Conservation (phyloP, 2,797 vertebrate genomes). For the Gila robusta region DNA sequence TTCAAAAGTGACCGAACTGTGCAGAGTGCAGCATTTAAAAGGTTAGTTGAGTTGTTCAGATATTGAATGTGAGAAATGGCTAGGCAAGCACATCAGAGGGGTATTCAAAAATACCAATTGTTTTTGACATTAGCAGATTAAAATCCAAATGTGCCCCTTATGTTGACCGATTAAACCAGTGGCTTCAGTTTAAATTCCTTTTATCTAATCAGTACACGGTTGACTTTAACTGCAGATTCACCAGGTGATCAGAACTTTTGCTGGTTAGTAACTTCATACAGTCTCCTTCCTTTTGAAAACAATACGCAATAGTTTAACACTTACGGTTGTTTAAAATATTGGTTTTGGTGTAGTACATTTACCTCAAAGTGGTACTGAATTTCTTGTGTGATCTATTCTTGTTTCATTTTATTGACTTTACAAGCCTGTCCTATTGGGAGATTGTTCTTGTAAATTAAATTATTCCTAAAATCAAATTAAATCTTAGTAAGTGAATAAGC, state of each 20-base stretch:
- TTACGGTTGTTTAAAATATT: conserved; percentile 13
- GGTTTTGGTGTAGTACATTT: conserved; percentile 23
- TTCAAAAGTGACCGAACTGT: conserved; percentile 65
- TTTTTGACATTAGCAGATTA: conserved; percentile 7
- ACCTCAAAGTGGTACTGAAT: not conserved
- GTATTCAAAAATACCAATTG: not conserved
- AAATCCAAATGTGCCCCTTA: not conserved
- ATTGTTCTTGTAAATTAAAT: too few relatives aligned
- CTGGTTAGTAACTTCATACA: not conserved
- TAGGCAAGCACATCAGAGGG: not conserved
- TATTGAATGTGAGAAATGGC: not conserved
- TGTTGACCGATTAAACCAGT: not conserved
- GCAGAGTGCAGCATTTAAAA: conserved; percentile 33
- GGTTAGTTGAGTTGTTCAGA: conserved; percentile 21
- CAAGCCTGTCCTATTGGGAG: not conserved
- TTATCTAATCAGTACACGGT: not conserved
- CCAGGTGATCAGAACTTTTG: not conserved
- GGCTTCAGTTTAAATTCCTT: not conserved
- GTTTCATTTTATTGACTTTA: not conserved
- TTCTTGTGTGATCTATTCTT: too few relatives aligned
- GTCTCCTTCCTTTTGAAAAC: not conserved
- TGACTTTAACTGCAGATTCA: not conserved
- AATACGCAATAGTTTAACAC: not conserved
- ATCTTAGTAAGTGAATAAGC: not conserved
- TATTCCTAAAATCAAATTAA: not conserved